Conservation (phyloP, 2,113 vertebrate genomes). For the Mobula birostris region DNA sequence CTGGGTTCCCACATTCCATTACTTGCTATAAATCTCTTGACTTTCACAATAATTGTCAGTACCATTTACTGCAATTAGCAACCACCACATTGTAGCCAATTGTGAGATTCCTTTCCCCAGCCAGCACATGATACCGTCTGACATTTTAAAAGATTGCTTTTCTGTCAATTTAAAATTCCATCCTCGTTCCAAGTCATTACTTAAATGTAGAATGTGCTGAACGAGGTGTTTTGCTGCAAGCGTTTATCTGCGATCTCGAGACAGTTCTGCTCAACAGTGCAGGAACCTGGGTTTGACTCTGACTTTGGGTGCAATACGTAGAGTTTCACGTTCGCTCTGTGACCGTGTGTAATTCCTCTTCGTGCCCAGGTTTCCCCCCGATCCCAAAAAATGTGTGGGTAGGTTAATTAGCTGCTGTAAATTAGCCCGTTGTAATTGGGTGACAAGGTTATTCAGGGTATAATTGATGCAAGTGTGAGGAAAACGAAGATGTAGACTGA, state of each 20-base stretch:
- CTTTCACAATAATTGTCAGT: not conserved
- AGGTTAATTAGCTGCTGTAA: no score
- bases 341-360: no score
- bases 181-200: not conserved
- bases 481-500: no score
- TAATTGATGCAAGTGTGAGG: no score
- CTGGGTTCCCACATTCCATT: constrained; percentile 7
- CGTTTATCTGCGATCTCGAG: not conserved
- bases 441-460: no score
- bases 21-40: constrained; percentile 1
- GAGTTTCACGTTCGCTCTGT: no score
- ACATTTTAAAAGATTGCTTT: not conserved
- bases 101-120: not conserved
- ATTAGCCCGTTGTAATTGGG: no score
- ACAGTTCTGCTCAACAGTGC: not conserved
- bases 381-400: no score
- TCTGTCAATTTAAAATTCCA: constrained; percentile 16
- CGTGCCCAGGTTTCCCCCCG: no score
- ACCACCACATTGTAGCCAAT: not conserved
- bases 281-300: no score
- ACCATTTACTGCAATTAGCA: constrained; percentile 8
- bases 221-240: not conserved
- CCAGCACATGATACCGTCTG: not conserved
- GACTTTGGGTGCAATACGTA: no score
- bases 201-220: constrained; percentile 14